Conservation (phyloP, 1,140 invertebrate species). For the Schlechtendalia chinensis region DNA sequence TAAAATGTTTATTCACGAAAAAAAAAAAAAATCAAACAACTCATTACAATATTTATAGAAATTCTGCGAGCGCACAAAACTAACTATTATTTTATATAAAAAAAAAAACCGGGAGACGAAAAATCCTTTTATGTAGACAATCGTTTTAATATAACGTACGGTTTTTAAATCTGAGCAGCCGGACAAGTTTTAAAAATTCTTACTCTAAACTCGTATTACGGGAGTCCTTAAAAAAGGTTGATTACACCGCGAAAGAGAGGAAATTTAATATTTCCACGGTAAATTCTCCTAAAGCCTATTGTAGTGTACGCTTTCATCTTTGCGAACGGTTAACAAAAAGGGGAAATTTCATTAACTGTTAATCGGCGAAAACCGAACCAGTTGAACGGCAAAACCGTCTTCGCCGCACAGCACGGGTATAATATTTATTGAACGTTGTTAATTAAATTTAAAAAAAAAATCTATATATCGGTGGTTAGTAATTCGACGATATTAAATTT, state of each 20-base stretch:
- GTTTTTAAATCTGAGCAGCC: neutral
- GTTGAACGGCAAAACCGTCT: no score
- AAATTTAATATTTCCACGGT: neutral
- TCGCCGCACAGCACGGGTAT: no score
- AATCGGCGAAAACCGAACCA: neutral
- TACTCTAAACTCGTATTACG: neutral
- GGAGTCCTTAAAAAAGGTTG: neutral
- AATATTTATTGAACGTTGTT: no score
- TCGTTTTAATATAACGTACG: neutral
- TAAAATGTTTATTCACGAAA: neutral
- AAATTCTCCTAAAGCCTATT: neutral
- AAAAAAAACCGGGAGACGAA: no score
- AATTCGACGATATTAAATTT: no score
- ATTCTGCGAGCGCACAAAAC: no score
- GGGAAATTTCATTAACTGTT: neutral
- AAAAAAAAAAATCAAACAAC: no score
- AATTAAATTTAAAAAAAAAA: no score
- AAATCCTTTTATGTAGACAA: no score
- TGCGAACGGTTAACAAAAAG: neutral
- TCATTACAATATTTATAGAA: no score
- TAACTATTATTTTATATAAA: no score
- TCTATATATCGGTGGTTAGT: no score
- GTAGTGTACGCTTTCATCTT: neutral
- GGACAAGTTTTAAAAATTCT: neutral
- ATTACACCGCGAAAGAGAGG: neutral